phyloP scores from a whole-genome alignment of 2,113 vertebrate species.

The Brachyhypopomus gauderio region DNA sequence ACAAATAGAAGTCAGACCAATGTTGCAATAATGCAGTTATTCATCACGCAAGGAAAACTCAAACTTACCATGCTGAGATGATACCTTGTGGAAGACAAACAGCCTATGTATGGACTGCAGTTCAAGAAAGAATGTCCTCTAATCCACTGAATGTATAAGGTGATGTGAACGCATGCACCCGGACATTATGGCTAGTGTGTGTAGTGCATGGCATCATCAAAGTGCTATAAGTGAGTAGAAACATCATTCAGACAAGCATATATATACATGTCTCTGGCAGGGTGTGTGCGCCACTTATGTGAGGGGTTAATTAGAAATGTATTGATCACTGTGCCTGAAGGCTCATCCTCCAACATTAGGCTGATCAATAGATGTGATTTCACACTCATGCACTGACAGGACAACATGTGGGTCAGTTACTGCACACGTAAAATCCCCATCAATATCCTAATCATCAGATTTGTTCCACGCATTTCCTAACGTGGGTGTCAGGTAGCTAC shows the following conservation, averaged over 20 bases:
- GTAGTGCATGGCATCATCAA: not conserved
- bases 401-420: constrained; percentile 14
- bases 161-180: not conserved
- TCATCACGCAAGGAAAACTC: no score
- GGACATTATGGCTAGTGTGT: not conserved
- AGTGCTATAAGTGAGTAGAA: constrained; percentile 37
- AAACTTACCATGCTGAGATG: constrained; percentile 34
- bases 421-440: not conserved
- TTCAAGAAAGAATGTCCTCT: not conserved
- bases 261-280: constrained; percentile 66
- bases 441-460: constrained; percentile 28
- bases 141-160: not conserved
- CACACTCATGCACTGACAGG: constrained; percentile 57
- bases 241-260: constrained; percentile 56
- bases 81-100: not conserved
- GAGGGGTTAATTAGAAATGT: constrained; percentile 71
- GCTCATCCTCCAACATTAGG: constrained; percentile 77
- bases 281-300: constrained; percentile 53
- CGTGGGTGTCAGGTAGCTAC: not conserved
- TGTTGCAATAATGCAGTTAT: not conserved
- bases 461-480: not conserved
- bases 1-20: not conserved
- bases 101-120: not conserved
- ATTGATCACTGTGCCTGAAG: constrained; percentile 74
- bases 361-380: constrained; percentile 78